Evolutionary conservation across 2,888 invertebrate genomes (phyloP), one percentile per base, ranked within the genome.

Genomic region (Acanthosoma haemorrhoidale): DNA sequence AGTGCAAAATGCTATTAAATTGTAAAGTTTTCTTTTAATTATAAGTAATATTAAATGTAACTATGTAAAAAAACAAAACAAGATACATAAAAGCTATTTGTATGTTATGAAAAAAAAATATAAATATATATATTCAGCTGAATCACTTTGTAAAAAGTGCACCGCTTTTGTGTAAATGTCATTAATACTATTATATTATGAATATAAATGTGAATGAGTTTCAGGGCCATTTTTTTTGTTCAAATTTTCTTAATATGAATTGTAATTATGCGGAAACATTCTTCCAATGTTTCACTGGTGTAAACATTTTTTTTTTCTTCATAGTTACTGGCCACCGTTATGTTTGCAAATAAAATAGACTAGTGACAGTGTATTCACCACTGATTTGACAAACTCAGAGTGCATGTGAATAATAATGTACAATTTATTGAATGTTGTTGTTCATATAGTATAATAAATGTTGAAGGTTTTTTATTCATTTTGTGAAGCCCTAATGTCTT

Each of bases 401-500:
- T 51, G 21, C 29, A 25, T 51, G 51, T 25, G 18, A 6, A 51
- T 21, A 43, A 16, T 51, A 8, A 25, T 51, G 11, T 51, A 51
- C 51, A 25, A 51, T 51, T 51, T 51, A 51, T 39, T 38, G 34
- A 64, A 64, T 39, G 64, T 64, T 64, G 16, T 64, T 64, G 41
- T 41, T 64, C 64, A 64, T 29, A 64, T 64, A 64, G 64, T 64
- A 64, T 64, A 60, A 34, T 41, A 41, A 69, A 41, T 61, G 63
- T 69, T 34, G 25, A 69, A 60, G 15, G 11, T 38, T 70, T 32
- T 63, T 60, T 29, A 16, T 43, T 38, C n/a, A 72, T 72, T 11
- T 63, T 68, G 8, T 73, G 36, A 61, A 72, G 70, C 51, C 72
- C 70, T 63, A 73, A 74, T 8, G 73, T 66, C n/a, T 73, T 73